These are phyloP conservation scores for Glyptemys insculpta DNA, from an alignment of 2,797 vertebrate genomes.

Conservation along the genomic window DNA sequence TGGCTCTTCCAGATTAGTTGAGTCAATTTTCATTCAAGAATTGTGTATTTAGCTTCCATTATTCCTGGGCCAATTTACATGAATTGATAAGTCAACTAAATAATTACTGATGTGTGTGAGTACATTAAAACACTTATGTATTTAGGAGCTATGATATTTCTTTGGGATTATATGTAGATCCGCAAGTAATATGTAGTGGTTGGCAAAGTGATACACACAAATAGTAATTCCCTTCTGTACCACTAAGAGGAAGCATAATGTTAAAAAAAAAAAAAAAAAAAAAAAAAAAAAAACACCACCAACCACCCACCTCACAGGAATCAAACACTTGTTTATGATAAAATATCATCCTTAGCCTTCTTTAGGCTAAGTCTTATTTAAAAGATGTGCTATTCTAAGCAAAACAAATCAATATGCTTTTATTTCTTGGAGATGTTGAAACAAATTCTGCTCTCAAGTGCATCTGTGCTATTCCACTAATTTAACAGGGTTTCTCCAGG, in stretches of 20 bases:
- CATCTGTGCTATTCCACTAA: neutral
- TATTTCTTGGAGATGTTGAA: neutral
- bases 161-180: conserved; percentile 18
- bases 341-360: conserved; percentile 13
- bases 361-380: conserved; percentile 11
- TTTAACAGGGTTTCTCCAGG: neutral
- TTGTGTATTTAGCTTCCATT: neutral
- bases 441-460: neutral
- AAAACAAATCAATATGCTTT: neutral
- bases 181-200: conserved; percentile 18
- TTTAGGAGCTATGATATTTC: neutral
- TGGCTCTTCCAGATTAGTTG: neutral
- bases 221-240: conserved; percentile 3
- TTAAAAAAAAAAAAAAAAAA: conserved; percentile 11
- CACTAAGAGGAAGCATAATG: conserved; percentile 8
- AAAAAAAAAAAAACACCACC: no score
- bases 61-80: neutral
- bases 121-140: neutral
- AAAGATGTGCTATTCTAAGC: neutral
- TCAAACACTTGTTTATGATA: neutral
- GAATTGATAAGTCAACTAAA: neutral
- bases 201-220: conserved; percentile 39
- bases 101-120: neutral
- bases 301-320: neutral
- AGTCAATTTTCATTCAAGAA: neutral